Percentiles rank a stretch among this genome's conserved stretches.
These are phyloP conservation scores for Andrena bicolor DNA, from an alignment of 2,888 invertebrate genomes.

Conservation along the genomic window DNA sequence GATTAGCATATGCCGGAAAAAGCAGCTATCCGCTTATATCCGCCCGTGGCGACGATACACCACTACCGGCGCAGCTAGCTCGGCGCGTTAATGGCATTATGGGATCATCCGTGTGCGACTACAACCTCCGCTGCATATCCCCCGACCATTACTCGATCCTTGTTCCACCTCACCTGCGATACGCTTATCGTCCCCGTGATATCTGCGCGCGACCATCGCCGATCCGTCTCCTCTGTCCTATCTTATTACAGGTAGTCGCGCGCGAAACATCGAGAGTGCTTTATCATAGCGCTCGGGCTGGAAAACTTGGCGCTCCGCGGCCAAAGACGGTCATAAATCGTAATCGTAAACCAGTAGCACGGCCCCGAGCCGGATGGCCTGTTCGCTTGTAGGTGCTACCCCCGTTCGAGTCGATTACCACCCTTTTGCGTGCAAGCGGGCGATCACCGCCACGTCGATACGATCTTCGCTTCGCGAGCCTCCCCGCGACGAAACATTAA, in stretches of 20 bases:
- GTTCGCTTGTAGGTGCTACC: background rate
- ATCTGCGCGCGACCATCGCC: background rate
- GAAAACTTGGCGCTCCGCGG: background rate
- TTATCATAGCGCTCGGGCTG: background rate
- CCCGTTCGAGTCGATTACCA: slow-evolving; percentile 4
- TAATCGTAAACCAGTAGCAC: background rate
- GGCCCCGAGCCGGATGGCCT: background rate
- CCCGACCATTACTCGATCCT: slow-evolving; percentile 14
- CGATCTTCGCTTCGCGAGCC: slow-evolving; percentile 15
- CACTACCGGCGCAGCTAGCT: slow-evolving; percentile 15
- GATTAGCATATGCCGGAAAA: slow-evolving; percentile 70
- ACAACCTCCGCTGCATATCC: slow-evolving; percentile 22
- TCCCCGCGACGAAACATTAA: slow-evolving; percentile 19
- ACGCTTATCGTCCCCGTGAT: background rate
- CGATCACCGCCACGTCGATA: slow-evolving; percentile 2
- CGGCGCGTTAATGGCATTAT: slow-evolving; percentile 61
- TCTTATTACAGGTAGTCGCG: background rate
- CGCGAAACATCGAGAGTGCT: background rate
- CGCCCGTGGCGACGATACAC: slow-evolving; percentile 35
- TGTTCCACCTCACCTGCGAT: slow-evolving; percentile 4
- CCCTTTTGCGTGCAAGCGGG: slow-evolving; percentile 6
- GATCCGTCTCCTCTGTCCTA: background rate
- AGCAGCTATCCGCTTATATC: slow-evolving; percentile 59
- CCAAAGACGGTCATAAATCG: background rate
- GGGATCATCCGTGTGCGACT: slow-evolving; percentile 50